Percentiles rank a stretch among this genome's conserved stretches.
Evolutionary conservation across 2,113 vertebrate species (phyloP).

Genomic region (Cyphomyrus discorhynchus): DNA sequence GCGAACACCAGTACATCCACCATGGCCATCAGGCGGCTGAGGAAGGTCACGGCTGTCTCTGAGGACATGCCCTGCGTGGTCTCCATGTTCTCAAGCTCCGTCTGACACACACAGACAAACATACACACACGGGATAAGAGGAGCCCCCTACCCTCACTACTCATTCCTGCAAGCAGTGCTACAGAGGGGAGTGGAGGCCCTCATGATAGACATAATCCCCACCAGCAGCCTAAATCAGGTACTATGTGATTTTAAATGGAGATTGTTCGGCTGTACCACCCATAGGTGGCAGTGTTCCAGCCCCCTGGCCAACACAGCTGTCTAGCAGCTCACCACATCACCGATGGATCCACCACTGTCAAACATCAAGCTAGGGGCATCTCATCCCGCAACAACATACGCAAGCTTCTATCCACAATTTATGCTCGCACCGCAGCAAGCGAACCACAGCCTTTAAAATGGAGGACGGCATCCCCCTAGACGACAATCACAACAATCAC

Average conservation of each 20-base stretch:
- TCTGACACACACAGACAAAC: slow-evolving; percentile 56
- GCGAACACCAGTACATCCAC: slow-evolving; percentile 94
- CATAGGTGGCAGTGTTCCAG: not conserved
- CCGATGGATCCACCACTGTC: not conserved
- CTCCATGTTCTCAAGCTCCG: slow-evolving; percentile 88
- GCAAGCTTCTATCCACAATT: not conserved
- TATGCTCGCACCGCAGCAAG: not conserved
- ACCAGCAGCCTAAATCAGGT: not conserved
- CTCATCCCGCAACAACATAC: not conserved
- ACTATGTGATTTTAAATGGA: not conserved
- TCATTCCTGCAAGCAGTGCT: not conserved
- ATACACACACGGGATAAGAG: not conserved
- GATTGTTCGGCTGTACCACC: not conserved
- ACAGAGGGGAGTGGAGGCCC: not conserved
- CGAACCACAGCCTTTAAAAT: not conserved
- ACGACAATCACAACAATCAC: not conserved
- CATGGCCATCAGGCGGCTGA: slow-evolving; percentile 94
- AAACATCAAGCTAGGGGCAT: not conserved
- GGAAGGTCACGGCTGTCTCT: slow-evolving; percentile 88
- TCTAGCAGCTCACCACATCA: not conserved
- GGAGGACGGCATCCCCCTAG: not conserved
- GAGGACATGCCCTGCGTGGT: slow-evolving; percentile 96
- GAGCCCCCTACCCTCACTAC: not conserved
- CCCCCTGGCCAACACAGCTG: not conserved
- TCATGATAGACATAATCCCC: not conserved